phyloP scores from a whole-genome alignment of 2,888 invertebrate genomes.

The Bellardia bayeri region DNA sequence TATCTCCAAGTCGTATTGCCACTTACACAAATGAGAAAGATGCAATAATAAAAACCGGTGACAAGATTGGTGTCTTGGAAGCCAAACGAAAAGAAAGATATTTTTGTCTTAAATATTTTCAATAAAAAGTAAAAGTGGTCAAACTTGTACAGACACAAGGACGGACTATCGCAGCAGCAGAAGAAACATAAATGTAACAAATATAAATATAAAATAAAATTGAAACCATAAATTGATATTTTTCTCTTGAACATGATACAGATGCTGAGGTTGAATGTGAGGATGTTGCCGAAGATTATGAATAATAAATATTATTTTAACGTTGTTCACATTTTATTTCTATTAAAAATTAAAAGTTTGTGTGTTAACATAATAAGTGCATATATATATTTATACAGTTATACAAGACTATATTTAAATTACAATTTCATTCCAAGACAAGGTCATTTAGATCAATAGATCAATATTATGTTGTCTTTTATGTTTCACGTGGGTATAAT shows the following conservation, averaged over 20 bases:
- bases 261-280: constrained; percentile 1
- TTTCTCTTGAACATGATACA: constrained; percentile 1
- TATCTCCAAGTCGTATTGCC: not conserved
- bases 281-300: not conserved
- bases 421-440: constrained; percentile 28
- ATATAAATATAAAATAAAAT: constrained; percentile 27
- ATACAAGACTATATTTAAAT: not conserved
- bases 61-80: constrained; percentile 11
- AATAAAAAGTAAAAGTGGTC: constrained; percentile 80
- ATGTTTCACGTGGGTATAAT: not conserved
- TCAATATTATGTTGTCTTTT: not conserved
- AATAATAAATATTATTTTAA: not conserved
- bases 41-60: constrained; percentile 49
- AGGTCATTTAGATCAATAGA: constrained; percentile 27
- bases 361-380: not conserved
- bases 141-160: constrained; percentile 72
- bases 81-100: constrained; percentile 22
- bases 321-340: not conserved
- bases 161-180: not conserved
- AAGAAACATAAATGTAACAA: constrained; percentile 22
- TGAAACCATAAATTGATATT: constrained; percentile 8
- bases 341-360: not conserved
- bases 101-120: constrained; percentile 32
- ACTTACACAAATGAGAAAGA: not conserved
- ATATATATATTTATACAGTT: not conserved